These are phyloP conservation scores for Shinisaurus crocodilurus DNA, from an alignment of 2,113 vertebrate species.

Conservation along the genomic window DNA sequence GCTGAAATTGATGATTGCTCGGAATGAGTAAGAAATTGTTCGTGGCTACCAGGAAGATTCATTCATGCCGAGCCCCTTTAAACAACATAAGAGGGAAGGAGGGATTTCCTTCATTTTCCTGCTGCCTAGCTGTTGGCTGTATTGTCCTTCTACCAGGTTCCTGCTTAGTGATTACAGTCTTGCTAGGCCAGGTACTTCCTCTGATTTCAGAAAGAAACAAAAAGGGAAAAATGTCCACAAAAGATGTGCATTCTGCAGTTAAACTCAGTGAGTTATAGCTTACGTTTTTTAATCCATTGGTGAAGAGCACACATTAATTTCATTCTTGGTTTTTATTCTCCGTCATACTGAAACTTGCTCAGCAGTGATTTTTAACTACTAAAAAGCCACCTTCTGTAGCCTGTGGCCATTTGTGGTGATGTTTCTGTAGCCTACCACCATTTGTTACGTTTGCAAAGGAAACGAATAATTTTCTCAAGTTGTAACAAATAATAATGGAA, in stretches of 20 bases:
- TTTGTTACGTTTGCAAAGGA: background rate
- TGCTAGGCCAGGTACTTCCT: constrained; percentile 69
- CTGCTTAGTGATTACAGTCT: constrained; percentile 72
- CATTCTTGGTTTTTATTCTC: constrained; percentile 19
- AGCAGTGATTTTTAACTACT: constrained; percentile 19
- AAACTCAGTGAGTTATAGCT: constrained; percentile 43
- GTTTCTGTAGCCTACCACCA: background rate
- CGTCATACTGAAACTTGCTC: constrained; percentile 29
- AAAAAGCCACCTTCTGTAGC: background rate
- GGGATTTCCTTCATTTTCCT: constrained; percentile 60
- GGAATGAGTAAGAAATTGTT: constrained; percentile 73
- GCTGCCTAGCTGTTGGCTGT: constrained; percentile 55
- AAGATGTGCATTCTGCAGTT: constrained; percentile 45
- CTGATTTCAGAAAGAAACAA: constrained; percentile 72
- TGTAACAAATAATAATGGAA: background rate
- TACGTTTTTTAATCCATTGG: constrained; percentile 42
- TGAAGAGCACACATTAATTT: constrained; percentile 14
- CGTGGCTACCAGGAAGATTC: constrained; percentile 68
- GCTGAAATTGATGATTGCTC: constrained; percentile 77
- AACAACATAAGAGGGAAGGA: constrained; percentile 55
- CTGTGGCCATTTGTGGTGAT: background rate
- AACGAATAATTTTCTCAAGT: constrained; percentile 16
- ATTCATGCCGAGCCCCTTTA: constrained; percentile 64
- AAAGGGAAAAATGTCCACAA: constrained; percentile 46
- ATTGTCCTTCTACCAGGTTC: constrained; percentile 64